Evolutionary conservation across 2,797 vertebrate species (phyloP).

Genomic region (Catharus ustulatus): DNA sequence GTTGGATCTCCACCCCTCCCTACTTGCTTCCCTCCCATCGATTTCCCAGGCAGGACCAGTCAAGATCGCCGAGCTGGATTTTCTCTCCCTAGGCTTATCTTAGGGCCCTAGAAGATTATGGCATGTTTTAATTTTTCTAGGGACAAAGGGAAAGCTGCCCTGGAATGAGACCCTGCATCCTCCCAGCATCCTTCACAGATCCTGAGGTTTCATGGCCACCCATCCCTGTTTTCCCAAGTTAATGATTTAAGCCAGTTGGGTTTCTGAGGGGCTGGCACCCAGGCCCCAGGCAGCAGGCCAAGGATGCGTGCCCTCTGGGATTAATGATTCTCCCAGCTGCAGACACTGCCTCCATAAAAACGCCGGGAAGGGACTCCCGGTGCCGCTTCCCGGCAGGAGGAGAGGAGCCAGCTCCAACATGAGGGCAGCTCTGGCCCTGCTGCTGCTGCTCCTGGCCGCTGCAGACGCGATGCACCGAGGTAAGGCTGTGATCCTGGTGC

Average conservation of each 20-base stretch:
- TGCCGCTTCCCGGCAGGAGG: neutral
- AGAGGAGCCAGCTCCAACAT: slow-evolving; percentile 18
- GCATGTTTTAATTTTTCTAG: neutral
- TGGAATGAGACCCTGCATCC: neutral
- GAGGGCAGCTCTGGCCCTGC: slow-evolving; percentile 43
- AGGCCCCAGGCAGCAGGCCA: slow-evolving; percentile 30
- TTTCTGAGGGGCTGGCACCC: neutral
- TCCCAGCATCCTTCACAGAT: fast-evolving
- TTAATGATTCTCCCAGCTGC: slow-evolving; percentile 70
- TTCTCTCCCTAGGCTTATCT: neutral
- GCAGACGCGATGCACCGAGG: slow-evolving; percentile 57
- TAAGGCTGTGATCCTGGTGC: neutral
- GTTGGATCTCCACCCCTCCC: neutral
- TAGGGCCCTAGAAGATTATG: neutral
- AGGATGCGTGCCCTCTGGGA: slow-evolving; percentile 38
- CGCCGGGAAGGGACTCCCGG: fast-evolving
- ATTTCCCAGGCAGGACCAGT: fast-evolving
- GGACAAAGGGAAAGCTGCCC: neutral
- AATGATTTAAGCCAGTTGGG: slow-evolving; percentile 59
- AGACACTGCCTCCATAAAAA: slow-evolving; percentile 19
- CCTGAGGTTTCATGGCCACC: fast-evolving
- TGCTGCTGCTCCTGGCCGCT: neutral
- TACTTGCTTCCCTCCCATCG: neutral
- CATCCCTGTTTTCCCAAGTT: slow-evolving; percentile 11
- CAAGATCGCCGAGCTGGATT: neutral